Conservation (phyloP, 2,888 invertebrate species). For the Nephrotoma appendiculata region DNA sequence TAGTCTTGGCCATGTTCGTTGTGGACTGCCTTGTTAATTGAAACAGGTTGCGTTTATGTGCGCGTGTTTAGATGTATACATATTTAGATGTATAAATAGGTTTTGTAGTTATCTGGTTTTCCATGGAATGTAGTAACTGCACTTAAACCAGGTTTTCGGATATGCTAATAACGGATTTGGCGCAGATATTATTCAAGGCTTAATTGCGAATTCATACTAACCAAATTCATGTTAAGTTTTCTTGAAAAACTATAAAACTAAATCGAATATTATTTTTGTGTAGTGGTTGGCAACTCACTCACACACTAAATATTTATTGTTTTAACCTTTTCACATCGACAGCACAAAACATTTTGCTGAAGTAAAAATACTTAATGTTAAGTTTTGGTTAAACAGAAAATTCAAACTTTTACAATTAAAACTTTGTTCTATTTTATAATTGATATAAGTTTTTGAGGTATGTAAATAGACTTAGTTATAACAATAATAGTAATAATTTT, state of each 20-base stretch:
- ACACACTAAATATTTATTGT: background rate
- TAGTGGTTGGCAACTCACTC: background rate
- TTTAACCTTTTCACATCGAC: background rate
- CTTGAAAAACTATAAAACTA: background rate
- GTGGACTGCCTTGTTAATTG: too few species aligned
- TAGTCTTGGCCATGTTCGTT: too few species aligned
- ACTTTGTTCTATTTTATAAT: background rate
- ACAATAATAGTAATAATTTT: background rate
- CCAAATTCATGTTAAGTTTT: background rate
- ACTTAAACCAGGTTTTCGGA: too few species aligned
- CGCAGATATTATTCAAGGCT: too few species aligned
- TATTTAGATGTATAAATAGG: too few species aligned
- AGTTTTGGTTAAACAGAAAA: background rate
- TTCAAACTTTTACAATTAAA: background rate
- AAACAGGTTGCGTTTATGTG: too few species aligned
- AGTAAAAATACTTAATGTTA: background rate
- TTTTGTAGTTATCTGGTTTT: too few species aligned
- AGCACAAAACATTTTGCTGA: background rate
- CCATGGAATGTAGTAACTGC: too few species aligned
- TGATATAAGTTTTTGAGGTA: background rate
- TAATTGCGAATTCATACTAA: background rate
- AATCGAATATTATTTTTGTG: background rate
- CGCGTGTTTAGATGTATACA: too few species aligned
- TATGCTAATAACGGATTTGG: too few species aligned
- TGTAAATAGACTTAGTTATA: background rate